Conservation (phyloP, 2,888 invertebrate genomes). For the Lumbricus terrestris region DNA sequence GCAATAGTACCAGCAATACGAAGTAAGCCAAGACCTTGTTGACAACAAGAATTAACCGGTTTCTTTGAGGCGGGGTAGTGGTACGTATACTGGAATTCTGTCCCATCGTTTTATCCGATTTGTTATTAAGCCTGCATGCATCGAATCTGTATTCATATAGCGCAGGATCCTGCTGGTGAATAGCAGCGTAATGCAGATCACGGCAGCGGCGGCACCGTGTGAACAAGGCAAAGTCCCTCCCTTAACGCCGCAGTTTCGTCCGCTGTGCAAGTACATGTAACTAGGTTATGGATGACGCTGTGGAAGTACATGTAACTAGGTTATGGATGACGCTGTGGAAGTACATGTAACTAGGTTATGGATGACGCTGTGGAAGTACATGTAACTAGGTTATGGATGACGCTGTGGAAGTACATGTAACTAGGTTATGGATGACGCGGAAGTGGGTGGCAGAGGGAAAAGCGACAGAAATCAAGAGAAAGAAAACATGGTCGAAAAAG, state of each 20-base stretch:
- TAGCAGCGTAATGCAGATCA: neutral
- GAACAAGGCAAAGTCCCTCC: neutral
- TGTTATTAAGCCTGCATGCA: neutral
- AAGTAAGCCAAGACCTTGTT: neutral
- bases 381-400: neutral
- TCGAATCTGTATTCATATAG: neutral
- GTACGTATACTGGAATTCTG: too few relatives aligned
- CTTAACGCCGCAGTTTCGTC: neutral
- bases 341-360: neutral
- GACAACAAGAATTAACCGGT: neutral
- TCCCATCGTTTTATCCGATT: neutral
- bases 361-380: neutral
- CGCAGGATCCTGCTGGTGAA: neutral
- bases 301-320: neutral
- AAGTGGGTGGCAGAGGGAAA: neutral
- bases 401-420: neutral
- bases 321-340: neutral
- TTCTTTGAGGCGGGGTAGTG: neutral
- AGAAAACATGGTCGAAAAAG: neutral
- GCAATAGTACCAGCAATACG: neutral
- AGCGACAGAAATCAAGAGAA: neutral
- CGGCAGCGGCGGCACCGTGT: neutral
- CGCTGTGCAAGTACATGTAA: neutral
- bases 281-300: neutral
- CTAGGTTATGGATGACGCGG: neutral